These are phyloP conservation scores for Lepidocolaptes lacrymiger DNA, from an alignment of 2,797 vertebrate species.

Conservation along the genomic window DNA sequence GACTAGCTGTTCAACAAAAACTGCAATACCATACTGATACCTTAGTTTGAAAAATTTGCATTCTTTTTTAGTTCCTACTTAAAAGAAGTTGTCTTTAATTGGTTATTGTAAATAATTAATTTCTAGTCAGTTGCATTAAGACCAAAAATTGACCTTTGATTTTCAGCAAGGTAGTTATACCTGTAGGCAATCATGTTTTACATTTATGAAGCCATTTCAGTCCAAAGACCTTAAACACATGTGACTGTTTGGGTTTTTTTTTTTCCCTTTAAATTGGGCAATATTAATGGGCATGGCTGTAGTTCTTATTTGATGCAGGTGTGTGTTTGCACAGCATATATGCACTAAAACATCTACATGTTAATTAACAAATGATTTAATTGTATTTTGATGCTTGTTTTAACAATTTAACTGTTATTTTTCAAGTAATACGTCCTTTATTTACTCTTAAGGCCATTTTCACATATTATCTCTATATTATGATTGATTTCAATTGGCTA, in stretches of 20 bases:
- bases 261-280: background rate
- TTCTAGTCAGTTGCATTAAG: too few species aligned
- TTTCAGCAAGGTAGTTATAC: too few species aligned
- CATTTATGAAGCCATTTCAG: too few species aligned
- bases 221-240: too few species aligned
- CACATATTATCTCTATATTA: background rate
- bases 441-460: background rate
- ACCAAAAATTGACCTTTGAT: too few species aligned
- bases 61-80: too few species aligned
- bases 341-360: background rate
- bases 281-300: background rate
- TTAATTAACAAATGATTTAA: background rate
- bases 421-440: background rate
- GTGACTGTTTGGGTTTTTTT: rapidly evolving
- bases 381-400: background rate
- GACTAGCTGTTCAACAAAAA: too few species aligned
- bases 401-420: background rate
- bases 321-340: background rate
- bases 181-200: too few species aligned
- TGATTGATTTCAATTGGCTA: background rate
- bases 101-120: too few species aligned
- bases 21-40: too few species aligned
- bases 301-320: background rate
- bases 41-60: too few species aligned
- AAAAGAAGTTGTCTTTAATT: too few species aligned